Evolutionary conservation across 2,888 invertebrate genomes (phyloP), one percentile per base, ranked within the genome.

Genomic region (Callyntrura guangdongensis): DNA sequence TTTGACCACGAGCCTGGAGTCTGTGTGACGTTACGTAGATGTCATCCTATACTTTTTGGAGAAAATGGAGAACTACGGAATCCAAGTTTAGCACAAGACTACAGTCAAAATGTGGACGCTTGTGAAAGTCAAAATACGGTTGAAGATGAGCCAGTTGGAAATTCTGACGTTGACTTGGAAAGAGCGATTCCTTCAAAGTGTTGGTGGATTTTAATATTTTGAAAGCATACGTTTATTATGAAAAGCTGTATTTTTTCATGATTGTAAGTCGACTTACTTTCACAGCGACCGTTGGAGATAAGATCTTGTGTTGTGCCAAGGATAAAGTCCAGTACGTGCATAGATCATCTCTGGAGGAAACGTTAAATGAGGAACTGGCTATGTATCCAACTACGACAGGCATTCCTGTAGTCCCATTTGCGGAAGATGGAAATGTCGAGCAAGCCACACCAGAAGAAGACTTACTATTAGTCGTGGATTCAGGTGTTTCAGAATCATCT

Each of bases 11-110:
- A 93, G 27, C 86, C 91, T 5, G 93, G 93, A 20, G 84, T 91
- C 20, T 93, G 93, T 59, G 92, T 93, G 0, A 90, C 91, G 4
- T 36, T 93, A 36, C 82, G 86, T 6, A 87, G 91, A 59, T 93
- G 93, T 79, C 93, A 93, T 77, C 93, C 93, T 1, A 92, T 93
- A 74, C 64, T 93, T 3, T 93, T 93, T 74, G 77, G 87, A 2
- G 93, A 93, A 0, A 85, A 92, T 64, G 93, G 93, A 45, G 88
- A 92, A 36, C 61, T 93, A 1, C 84, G 92, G 17, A 93, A 92
- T 49, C 74, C 90, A 1, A 91, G 90, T n/a, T 86, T 93, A 77
- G 93, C 93, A 17, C 59, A 91, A 27, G 92, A 91, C 11, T 93
- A 92, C 72, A 88, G 91, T 3, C 81, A 90, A 22, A 74, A 17